Evolutionary conservation across 2,113 vertebrate genomes (phyloP).

Genomic region (Xiphorhynchus elegans): DNA sequence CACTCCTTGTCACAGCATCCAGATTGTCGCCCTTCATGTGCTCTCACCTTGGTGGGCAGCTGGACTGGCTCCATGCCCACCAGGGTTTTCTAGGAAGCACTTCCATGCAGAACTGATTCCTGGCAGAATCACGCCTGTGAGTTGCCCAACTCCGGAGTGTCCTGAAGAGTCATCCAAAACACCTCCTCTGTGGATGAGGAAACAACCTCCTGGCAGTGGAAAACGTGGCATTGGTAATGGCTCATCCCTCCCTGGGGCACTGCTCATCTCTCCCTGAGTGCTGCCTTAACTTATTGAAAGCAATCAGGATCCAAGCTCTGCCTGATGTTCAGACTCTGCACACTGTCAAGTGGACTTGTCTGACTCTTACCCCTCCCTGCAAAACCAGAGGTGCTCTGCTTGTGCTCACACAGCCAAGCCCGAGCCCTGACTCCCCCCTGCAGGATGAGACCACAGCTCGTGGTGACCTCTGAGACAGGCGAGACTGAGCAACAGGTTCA

Average conservation of each 20-base stretch:
- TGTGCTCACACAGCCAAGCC: rapidly evolving
- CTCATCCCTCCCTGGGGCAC: not conserved
- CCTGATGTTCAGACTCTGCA: not conserved
- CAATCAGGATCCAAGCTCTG: not conserved
- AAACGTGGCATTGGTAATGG: not conserved
- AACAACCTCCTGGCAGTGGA: not conserved
- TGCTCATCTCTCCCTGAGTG: not conserved
- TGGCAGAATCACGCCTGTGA: not conserved
- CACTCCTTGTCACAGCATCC: not conserved
- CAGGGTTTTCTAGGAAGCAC: not conserved
- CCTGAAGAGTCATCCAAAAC: not conserved
- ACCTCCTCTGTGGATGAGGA: not conserved
- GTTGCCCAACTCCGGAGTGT: not conserved
- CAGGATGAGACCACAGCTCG: not conserved
- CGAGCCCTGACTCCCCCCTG: not conserved
- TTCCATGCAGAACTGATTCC: not conserved
- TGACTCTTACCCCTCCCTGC: rapidly evolving
- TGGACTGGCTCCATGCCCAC: not conserved
- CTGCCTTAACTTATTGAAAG: not conserved
- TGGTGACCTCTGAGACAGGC: not conserved
- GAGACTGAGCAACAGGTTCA: not conserved
- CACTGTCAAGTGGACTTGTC: not conserved
- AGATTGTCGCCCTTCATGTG: not conserved
- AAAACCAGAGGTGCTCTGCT: not conserved
- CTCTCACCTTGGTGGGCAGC: not conserved